Percentiles rank a stretch among this genome's conserved stretches.
These are phyloP conservation scores for Agonopterix alstromeriana DNA, from an alignment of 2,888 invertebrate species.

Conservation along the genomic window DNA sequence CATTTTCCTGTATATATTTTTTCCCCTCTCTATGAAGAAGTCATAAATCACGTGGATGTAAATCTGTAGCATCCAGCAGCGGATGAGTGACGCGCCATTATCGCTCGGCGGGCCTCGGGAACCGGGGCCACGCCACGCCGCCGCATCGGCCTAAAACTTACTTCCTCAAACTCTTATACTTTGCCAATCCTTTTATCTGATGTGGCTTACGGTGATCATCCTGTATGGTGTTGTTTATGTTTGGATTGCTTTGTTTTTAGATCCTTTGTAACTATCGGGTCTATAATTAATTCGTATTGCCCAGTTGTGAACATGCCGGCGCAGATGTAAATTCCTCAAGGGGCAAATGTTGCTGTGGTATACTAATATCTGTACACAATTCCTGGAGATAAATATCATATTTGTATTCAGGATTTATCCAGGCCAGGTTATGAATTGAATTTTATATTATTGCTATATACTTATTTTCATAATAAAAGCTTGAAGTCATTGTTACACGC, in stretches of 20 bases:
- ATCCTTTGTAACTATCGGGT: no score
- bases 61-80: slow-evolving; percentile 71
- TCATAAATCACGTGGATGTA: slow-evolving; percentile 74
- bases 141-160: slow-evolving; percentile 53
- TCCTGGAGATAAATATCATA: no score
- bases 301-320: no score
- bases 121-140: slow-evolving; percentile 24
- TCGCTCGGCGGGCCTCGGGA: slow-evolving; percentile 36
- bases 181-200: slow-evolving; percentile 29
- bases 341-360: no score
- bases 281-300: no score
- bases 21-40: slow-evolving; percentile 72
- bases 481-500: no score
- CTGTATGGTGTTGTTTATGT: slow-evolving; percentile 7
- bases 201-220: slow-evolving; percentile 4
- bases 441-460: no score
- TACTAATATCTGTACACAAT: no score
- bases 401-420: no score
- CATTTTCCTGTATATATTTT: slow-evolving; percentile 57
- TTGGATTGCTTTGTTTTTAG: slow-evolving; percentile 4
- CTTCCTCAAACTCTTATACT: slow-evolving; percentile 23
- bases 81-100: slow-evolving; percentile 75
- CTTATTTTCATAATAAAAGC: no score
- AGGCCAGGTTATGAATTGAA: no score
- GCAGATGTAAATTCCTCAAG: no score